Conservation (phyloP, 1,140 invertebrate species). For the Nylanderia fulva region DNA sequence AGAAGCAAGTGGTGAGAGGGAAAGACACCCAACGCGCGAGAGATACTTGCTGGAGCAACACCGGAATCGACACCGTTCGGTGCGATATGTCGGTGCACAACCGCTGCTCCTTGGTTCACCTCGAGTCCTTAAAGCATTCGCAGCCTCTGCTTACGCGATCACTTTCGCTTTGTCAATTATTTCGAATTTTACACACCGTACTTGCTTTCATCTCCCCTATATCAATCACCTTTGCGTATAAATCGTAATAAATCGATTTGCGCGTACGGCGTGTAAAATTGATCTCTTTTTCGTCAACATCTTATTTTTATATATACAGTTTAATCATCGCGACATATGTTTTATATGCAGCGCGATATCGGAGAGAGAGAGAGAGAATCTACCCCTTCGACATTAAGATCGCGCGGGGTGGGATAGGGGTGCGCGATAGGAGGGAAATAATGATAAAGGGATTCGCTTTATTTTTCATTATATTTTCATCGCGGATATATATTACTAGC, state of each 20-base stretch:
- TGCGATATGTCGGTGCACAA: conserved; percentile 46
- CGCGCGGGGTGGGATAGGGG: no score
- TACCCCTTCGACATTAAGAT: no score
- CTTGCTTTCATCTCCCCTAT: not conserved
- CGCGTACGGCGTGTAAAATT: not conserved
- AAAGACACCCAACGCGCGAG: conserved; percentile 58
- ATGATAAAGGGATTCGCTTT: conserved; percentile 16
- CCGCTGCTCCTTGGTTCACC: not conserved
- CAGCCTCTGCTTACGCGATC: conserved; percentile 32
- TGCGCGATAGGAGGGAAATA: not conserved
- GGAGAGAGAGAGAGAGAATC: no score
- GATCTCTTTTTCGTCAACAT: not conserved
- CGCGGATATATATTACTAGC: conserved; percentile 42
- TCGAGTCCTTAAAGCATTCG: conserved; percentile 18
- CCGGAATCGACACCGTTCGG: conserved; percentile 48
- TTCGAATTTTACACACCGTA: not conserved
- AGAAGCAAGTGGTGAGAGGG: conserved; percentile 9
- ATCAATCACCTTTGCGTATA: not conserved
- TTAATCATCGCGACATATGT: not conserved
- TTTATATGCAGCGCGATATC: not conserved
- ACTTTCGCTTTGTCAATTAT: conserved; percentile 54
- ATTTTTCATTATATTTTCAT: conserved; percentile 60
- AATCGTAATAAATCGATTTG: not conserved
- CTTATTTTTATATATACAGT: not conserved
- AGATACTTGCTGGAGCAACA: conserved; percentile 66